Evolutionary conservation across 2,113 vertebrate genomes (phyloP).

Genomic region (Pelvicachromis taeniatus): DNA sequence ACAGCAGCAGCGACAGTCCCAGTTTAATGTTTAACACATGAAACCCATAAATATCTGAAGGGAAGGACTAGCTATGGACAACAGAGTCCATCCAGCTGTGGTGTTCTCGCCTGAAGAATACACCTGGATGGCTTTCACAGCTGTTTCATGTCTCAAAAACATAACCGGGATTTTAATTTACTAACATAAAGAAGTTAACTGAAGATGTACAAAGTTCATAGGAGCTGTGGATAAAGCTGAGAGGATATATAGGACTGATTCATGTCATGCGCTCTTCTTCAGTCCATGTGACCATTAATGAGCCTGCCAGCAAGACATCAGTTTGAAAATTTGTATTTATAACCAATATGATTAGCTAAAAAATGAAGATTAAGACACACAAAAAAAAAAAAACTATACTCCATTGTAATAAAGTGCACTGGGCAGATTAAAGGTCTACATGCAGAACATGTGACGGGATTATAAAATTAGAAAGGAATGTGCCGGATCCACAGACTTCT

Average conservation of each 20-base stretch:
- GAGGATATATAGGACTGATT: neutral
- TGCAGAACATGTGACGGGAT: neutral
- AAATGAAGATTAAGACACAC: neutral
- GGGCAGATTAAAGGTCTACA: neutral
- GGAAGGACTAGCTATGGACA: neutral
- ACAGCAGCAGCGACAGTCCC: neutral
- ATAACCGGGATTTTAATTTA: neutral
- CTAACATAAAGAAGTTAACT: neutral
- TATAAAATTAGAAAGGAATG: neutral
- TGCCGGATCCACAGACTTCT: neutral
- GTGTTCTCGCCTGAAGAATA: neutral
- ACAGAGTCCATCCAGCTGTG: neutral
- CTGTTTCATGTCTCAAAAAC: neutral
- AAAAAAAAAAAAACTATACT: neutral
- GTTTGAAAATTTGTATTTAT: neutral
- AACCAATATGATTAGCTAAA: neutral
- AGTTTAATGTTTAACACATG: conserved; percentile 19
- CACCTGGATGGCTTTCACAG: neutral
- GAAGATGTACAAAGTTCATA: neutral
- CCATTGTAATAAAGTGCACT: neutral
- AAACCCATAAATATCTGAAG: neutral
- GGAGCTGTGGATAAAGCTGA: neutral
- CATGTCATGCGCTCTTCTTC: neutral
- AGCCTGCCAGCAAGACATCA: neutral
- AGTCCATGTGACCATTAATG: neutral